Percentiles rank a stretch among this genome's conserved stretches.
phyloP scores from a whole-genome alignment of 2,113 vertebrate genomes.

The Canis aureus region DNA sequence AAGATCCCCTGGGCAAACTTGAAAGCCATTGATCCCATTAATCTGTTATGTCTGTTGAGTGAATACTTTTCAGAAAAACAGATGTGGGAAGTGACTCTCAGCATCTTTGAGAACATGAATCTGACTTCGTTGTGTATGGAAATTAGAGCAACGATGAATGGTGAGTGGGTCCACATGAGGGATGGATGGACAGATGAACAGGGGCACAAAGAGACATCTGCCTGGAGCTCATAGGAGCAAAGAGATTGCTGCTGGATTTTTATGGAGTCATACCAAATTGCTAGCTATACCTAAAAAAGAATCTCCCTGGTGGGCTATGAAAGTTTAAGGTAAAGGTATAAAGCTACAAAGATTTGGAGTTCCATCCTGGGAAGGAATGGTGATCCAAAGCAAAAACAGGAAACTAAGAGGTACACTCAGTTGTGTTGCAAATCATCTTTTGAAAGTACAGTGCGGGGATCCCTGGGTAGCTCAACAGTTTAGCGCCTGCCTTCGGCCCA shows the following conservation, averaged over 20 bases:
- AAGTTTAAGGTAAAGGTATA: neutral
- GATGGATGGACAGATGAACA: accelerated
- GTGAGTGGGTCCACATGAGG: neutral
- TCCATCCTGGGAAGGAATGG: too few relatives aligned
- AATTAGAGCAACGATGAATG: neutral
- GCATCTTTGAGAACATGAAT: neutral
- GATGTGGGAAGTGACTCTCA: neutral
- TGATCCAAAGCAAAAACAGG: neutral
- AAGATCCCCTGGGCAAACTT: neutral
- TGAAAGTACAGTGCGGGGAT: neutral
- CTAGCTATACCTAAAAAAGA: neutral
- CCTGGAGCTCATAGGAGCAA: neutral
- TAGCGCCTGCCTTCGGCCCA: too few relatives aligned
- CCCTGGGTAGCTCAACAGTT: too few relatives aligned
- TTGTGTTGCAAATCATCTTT: neutral
- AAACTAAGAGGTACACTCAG: neutral
- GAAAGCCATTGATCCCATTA: neutral
- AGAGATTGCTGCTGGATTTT: neutral
- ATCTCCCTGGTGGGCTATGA: neutral
- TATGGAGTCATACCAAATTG: accelerated
- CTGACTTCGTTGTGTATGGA: neutral
- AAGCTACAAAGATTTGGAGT: neutral
- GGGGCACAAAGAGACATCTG: neutral
- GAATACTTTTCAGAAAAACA: neutral
- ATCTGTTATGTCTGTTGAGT: neutral